Evolutionary conservation across 1,140 invertebrate species (phyloP).

Genomic region (Melitaea cinxia): DNA sequence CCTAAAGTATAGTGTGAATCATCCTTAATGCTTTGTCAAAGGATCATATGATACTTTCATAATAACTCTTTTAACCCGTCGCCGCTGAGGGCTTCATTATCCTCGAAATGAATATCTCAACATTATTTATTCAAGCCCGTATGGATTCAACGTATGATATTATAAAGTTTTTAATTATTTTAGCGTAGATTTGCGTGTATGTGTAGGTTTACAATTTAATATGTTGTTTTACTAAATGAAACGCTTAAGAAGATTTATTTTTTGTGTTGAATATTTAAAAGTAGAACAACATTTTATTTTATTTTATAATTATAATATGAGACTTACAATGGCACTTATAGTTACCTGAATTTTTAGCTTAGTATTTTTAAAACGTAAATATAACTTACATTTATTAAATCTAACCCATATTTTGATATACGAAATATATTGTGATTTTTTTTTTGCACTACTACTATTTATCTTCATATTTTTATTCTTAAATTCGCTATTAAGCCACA

Average conservation of each 20-base stretch:
- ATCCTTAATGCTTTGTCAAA: constrained; percentile 43
- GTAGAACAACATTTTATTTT: too few relatives aligned
- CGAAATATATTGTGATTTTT: too few relatives aligned
- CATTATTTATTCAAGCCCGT: constrained; percentile 33
- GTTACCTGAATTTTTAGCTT: too few relatives aligned
- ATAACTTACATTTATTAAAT: too few relatives aligned
- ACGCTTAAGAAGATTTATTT: neutral
- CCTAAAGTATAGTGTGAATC: too few relatives aligned
- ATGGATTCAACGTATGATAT: constrained; percentile 12
- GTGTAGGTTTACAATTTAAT: neutral
- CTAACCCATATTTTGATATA: too few relatives aligned
- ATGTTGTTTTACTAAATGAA: neutral
- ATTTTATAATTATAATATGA: too few relatives aligned
- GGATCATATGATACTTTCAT: constrained; percentile 46
- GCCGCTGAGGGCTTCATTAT: constrained; percentile 37
- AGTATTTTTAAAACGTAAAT: too few relatives aligned
- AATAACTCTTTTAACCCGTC: constrained; percentile 35
- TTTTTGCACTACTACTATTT: neutral
- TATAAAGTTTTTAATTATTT: constrained; percentile 8
- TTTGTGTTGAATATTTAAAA: too few relatives aligned
- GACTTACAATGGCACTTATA: too few relatives aligned
- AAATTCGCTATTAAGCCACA: constrained; percentile 16
- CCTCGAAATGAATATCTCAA: constrained; percentile 32
- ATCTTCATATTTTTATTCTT: neutral
- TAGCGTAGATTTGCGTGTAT: neutral